Conservation (phyloP, 2,113 vertebrate genomes). For the Pseudorhombus dupliciocellatus region DNA sequence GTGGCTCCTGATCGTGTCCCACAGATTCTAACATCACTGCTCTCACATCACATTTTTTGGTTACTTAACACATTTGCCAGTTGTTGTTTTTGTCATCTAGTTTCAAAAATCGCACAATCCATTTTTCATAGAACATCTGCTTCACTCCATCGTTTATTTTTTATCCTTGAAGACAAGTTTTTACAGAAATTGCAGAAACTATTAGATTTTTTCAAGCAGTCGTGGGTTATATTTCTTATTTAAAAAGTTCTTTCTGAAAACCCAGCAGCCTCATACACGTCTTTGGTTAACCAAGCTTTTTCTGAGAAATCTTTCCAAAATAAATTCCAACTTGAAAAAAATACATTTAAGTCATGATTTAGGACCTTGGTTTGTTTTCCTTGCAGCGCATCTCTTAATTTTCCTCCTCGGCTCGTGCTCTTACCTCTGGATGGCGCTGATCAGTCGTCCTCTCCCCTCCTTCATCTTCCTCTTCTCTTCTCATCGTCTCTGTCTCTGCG, state of each 20-base stretch:
- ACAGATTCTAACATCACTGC: conserved; percentile 9
- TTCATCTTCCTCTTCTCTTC: conserved; percentile 39
- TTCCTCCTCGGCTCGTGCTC: not conserved
- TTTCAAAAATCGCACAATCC: not conserved
- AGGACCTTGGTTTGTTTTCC: too few relatives aligned
- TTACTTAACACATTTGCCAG: too few relatives aligned
- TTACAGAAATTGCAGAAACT: not conserved
- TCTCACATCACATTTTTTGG: conserved; percentile 7
- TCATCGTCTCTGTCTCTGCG: conserved; percentile 52
- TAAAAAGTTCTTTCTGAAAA: not conserved
- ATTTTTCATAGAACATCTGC: conserved; percentile 9
- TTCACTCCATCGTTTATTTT: not conserved
- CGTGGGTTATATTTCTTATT: not conserved
- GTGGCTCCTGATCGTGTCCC: not conserved
- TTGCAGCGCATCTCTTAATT: not conserved
- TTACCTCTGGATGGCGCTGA: conserved; percentile 75
- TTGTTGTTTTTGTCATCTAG: too few relatives aligned
- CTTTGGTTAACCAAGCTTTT: not conserved
- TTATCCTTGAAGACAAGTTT: not conserved
- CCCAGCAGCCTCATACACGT: not conserved
- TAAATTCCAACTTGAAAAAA: not conserved
- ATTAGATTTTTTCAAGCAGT: not conserved
- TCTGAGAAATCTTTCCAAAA: not conserved
- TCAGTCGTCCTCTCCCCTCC: conserved; percentile 52
- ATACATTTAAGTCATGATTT: not conserved